Evolutionary conservation across 2,888 invertebrate species (phyloP).

Genomic region (Antitype chi): DNA sequence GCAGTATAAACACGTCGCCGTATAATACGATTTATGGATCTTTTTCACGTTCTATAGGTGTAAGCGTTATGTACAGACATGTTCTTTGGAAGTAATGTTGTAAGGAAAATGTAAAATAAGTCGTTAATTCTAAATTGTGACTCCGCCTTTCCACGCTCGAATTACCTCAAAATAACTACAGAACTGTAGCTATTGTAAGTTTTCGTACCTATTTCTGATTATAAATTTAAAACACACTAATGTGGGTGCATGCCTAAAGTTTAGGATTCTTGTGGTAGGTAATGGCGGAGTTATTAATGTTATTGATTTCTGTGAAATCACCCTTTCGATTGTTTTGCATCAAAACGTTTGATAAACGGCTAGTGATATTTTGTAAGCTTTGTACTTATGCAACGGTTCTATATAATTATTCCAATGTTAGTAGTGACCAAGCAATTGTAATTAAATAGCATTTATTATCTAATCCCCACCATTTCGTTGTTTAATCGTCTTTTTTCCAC

Average conservation of each 20-base stretch:
- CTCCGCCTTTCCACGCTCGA: conserved; percentile 26
- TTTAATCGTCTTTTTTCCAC: not conserved
- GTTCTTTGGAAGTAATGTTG: conserved; percentile 27
- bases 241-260: not conserved
- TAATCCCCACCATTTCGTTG: not conserved
- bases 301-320: conserved; percentile 85
- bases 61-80: conserved; percentile 58
- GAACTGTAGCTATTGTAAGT: not conserved
- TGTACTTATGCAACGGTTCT: conserved; percentile 53
- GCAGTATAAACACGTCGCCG: conserved; percentile 5
- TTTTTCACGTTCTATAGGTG: conserved; percentile 50
- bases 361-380: conserved; percentile 73
- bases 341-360: conserved; percentile 79
- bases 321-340: conserved; percentile 82
- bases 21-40: conserved; percentile 30
- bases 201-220: not conserved
- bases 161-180: not conserved
- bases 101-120: conserved; percentile 39
- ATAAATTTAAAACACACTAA: not conserved
- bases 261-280: not conserved
- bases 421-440: conserved; percentile 51
- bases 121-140: conserved; percentile 54
- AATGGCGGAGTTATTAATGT: conserved; percentile 37
- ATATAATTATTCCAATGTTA: conserved; percentile 28
- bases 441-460: conserved; percentile 6